Percentiles rank a stretch among this genome's conserved stretches.
Conservation (phyloP, 2,888 invertebrate species). For the Harmothoe impar region DNA sequence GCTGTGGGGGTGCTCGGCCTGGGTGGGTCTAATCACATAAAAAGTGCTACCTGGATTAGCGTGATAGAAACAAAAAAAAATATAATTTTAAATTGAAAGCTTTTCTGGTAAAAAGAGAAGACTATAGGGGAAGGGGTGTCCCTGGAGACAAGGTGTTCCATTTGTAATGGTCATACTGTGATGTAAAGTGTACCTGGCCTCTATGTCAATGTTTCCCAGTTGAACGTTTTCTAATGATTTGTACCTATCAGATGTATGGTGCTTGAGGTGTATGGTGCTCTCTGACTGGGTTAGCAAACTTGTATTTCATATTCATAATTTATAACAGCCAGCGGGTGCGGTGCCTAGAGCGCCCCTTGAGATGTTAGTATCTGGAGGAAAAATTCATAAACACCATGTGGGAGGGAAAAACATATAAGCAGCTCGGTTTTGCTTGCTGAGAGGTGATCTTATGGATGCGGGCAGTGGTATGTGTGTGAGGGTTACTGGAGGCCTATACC, state of each 20-base stretch:
- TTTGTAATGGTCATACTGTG: neutral
- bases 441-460: neutral
- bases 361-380: neutral
- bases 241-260: neutral
- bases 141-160: neutral
- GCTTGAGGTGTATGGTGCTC: neutral
- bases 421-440: neutral
- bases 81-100: neutral
- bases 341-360: too few species aligned
- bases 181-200: neutral
- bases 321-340: neutral
- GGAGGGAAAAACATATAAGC: neutral
- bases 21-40: slow-evolving; percentile 32
- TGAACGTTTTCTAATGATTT: neutral
- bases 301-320: slow-evolving; percentile 21
- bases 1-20: neutral
- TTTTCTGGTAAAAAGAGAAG: neutral
- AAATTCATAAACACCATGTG: neutral
- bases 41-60: neutral
- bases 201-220: neutral
- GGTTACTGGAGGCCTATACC: neutral
- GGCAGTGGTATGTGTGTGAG: neutral
- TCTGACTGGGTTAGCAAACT: neutral
- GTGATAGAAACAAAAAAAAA: neutral
- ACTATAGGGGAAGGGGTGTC: neutral